These are phyloP conservation scores for Brachyptera risi DNA, from an alignment of 2,888 invertebrate genomes.

Conservation along the genomic window DNA sequence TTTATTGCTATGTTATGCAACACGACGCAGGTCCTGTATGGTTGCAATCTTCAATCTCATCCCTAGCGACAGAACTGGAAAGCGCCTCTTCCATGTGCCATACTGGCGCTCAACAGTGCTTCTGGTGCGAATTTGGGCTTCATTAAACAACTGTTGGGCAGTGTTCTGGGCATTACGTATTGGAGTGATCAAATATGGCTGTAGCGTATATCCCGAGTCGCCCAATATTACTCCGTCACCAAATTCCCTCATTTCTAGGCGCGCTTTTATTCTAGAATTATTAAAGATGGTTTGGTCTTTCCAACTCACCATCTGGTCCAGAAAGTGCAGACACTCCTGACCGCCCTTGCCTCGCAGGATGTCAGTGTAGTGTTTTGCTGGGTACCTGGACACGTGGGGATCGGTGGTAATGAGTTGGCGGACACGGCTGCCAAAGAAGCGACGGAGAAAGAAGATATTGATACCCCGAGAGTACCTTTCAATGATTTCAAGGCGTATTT, in stretches of 20 bases:
- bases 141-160: conserved; percentile 21
- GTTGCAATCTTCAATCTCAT: conserved; percentile 9
- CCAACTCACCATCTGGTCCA: too few species aligned
- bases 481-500: too few species aligned
- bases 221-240: conserved; percentile 29
- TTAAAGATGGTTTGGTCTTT: conserved; percentile 26
- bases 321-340: too few species aligned
- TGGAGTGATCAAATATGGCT: conserved; percentile 8
- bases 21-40: conserved; percentile 18
- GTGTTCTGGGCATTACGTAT: conserved; percentile 6
- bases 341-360: too few species aligned
- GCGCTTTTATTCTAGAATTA: conserved; percentile 8
- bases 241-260: conserved; percentile 19
- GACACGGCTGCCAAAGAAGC: too few species aligned
- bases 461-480: too few species aligned
- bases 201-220: conserved; percentile 8
- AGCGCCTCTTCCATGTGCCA: conserved; percentile 24
- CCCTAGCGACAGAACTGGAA: conserved; percentile 15
- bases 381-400: too few species aligned
- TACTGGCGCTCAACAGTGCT: conserved; percentile 21
- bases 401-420: too few species aligned
- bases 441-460: too few species aligned
- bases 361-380: too few species aligned
- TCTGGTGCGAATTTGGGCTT: conserved; percentile 2
- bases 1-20: conserved; percentile 24